Evolutionary conservation across 2,113 vertebrate species (phyloP), one percentile per base, ranked within the genome.

Genomic region (Lepus europaeus): DNA sequence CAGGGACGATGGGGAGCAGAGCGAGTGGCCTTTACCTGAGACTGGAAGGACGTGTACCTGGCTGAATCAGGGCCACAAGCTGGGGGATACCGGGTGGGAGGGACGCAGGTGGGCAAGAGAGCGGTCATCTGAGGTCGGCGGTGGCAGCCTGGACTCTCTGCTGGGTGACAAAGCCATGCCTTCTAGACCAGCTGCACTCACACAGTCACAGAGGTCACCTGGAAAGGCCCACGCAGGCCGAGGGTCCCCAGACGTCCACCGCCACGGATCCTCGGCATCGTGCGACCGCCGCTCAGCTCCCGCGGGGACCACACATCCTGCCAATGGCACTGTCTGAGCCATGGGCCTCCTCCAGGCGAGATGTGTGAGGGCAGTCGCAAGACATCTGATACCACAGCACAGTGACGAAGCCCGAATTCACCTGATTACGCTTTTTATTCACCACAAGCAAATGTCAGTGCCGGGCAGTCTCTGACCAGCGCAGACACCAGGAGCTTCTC

Each of bases 361-460:
- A 49, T 14, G 8, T 27, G 56, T 12, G 64, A 82, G 36, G 64
- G 16, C n/a, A 82, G 31, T 33, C 29, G 0, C 33, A 85, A 25
- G 77, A 80, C 82, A 80, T 77, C 84, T 80, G 56, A 56, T 56
- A 74, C 64, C n/a, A 63, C 56, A 9, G 83, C 19, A 79, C 79
- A 83, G 29, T 68, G 64, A 92, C 63, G 64, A 89, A 89, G 36
- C 39, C 27, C 45, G 63, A 80, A 95, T 95, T 72, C 89, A 87
- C 87, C 64, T 1, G 77, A 94, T 92, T 87, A 22, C 33, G 81
- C 85, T 82, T 93, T 93, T 93, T 87, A 96, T 90, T 91, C 64
- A 89, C 70, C 63, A 51, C 14, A 49, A 94, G 82, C 90, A 72
- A 91, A 90, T 33, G 85, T 27, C 90, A 91, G 63, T 49, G 85